These are phyloP conservation scores for Branchellion lobata DNA, from an alignment of 2,888 invertebrate genomes.

Conservation along the genomic window DNA sequence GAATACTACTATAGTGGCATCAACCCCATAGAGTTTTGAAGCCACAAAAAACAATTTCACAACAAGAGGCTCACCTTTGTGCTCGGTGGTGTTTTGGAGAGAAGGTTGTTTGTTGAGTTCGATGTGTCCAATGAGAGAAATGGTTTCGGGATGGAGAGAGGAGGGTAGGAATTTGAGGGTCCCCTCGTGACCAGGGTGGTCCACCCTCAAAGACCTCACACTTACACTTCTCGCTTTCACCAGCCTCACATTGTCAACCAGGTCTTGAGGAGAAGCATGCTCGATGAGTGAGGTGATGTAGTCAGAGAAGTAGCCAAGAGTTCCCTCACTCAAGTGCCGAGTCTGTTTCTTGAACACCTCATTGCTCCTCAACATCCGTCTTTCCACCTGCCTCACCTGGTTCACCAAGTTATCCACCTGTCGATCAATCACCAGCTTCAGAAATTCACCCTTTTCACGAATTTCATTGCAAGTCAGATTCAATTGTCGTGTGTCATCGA, in stretches of 20 bases:
- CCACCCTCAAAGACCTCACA: conserved; percentile 8
- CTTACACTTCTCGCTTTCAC: background rate
- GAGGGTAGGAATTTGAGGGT: conserved; percentile 16
- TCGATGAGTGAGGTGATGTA: background rate
- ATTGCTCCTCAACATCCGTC: background rate
- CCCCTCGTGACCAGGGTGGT: background rate
- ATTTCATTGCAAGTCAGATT: conserved; percentile 28
- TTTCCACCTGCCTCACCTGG: conserved; percentile 21
- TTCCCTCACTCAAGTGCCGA: conserved; percentile 14
- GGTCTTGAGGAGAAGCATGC: conserved; percentile 10
- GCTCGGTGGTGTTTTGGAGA: background rate
- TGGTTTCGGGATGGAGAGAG: background rate
- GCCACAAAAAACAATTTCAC: too few relatives aligned
- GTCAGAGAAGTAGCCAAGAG: background rate
- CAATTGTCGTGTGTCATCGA: background rate
- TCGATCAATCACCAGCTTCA: conserved; percentile 8
- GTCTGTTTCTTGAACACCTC: conserved; percentile 15
- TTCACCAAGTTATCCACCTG: conserved; percentile 21
- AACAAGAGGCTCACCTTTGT: too few relatives aligned
- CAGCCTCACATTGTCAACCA: conserved; percentile 29
- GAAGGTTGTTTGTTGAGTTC: background rate
- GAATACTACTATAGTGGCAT: too few relatives aligned
- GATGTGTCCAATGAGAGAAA: conserved; percentile 22
- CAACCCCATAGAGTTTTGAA: too few relatives aligned
- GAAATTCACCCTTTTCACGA: conserved; percentile 27